Evolutionary conservation across 2,888 invertebrate species (phyloP).

Genomic region (Plemyria rubiginata): DNA sequence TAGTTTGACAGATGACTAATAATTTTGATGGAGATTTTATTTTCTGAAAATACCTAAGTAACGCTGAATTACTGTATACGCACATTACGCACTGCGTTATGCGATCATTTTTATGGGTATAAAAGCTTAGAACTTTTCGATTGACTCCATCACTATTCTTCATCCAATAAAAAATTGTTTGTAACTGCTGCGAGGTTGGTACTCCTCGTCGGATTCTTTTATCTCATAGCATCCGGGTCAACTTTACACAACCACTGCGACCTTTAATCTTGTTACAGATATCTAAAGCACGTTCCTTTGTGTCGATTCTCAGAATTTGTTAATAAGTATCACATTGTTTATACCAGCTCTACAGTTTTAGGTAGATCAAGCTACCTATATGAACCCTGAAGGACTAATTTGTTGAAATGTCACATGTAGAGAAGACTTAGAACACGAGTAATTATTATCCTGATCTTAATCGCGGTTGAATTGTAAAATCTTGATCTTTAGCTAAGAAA

Average conservation of each 20-base stretch:
- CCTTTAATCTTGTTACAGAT: conserved; percentile 79
- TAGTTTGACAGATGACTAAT: no score
- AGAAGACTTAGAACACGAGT: no score
- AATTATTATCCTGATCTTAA: no score
- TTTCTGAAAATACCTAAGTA: no score
- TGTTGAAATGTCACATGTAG: background rate
- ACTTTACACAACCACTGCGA: conserved; percentile 76
- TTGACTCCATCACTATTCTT: conserved; percentile 21
- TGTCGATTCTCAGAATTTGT: conserved; percentile 70
- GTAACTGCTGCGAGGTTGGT: conserved; percentile 48
- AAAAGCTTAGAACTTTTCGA: background rate
- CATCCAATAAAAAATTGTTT: conserved; percentile 33
- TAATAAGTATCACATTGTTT: conserved; percentile 22
- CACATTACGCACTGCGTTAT: background rate
- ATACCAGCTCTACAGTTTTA: conserved; percentile 9
- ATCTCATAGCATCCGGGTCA: conserved; percentile 76
- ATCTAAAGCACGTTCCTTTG: conserved; percentile 72
- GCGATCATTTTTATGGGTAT: background rate
- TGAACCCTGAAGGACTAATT: background rate
- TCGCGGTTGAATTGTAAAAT: no score
- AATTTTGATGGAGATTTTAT: no score
- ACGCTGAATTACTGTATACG: background rate
- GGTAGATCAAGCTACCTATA: background rate
- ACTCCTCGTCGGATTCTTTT: conserved; percentile 58
- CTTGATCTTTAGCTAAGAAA: no score